These are phyloP conservation scores for Lycorma delicatula DNA, from an alignment of 1,140 invertebrate genomes.

Conservation along the genomic window DNA sequence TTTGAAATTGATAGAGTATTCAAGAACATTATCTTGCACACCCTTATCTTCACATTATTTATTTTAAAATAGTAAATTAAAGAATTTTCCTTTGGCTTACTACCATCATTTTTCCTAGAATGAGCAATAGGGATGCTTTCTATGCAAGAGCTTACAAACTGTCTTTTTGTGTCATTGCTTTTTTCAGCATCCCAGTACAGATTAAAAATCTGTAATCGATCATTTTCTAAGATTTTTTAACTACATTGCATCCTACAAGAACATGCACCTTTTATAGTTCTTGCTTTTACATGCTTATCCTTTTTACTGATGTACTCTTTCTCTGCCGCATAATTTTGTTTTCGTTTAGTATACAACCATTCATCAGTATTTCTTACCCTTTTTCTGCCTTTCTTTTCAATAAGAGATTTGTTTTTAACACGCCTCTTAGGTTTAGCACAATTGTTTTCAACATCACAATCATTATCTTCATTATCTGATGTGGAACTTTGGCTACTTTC, in stretches of 20 bases:
- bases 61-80: conserved; percentile 14
- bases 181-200: conserved; percentile 11
- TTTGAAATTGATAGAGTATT: conserved; percentile 13
- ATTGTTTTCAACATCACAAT: too few species aligned
- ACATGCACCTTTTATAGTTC: conserved; percentile 10
- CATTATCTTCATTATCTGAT: too few species aligned
- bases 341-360: background rate
- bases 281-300: too few species aligned
- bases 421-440: too few species aligned
- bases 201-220: conserved; percentile 1
- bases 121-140: conserved; percentile 1
- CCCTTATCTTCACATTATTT: background rate
- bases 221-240: conserved; percentile 5
- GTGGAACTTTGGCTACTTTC: too few species aligned
- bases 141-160: conserved; percentile 12
- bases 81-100: conserved; percentile 9
- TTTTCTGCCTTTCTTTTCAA: background rate
- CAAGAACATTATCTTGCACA: conserved; percentile 16
- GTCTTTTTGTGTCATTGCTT: conserved; percentile 3
- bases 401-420: background rate
- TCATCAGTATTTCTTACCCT: background rate
- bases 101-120: conserved; percentile 9
- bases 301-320: conserved; percentile 1
- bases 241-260: conserved; percentile 9
- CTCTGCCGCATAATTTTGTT: background rate